Conservation (phyloP, 2,888 invertebrate genomes). For the Dioctria linearis region DNA sequence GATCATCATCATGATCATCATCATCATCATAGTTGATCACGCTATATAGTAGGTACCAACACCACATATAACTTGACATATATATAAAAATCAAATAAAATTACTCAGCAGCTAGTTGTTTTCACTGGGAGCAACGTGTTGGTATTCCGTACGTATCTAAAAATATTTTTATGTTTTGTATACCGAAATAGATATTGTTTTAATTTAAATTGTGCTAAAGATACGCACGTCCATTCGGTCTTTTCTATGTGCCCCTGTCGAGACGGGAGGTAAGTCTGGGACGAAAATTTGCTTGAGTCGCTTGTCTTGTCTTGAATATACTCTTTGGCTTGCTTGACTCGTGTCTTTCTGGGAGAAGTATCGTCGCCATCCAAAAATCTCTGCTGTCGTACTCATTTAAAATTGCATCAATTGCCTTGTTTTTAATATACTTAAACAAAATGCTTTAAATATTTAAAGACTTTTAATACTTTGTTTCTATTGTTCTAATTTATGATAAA, state of each 20-base stretch:
- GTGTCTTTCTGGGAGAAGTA: conserved; percentile 4
- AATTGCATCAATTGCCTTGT: background rate
- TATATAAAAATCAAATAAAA: conserved; percentile 9
- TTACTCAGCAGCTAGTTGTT: background rate
- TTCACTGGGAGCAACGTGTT: conserved; percentile 33
- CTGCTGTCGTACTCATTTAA: background rate
- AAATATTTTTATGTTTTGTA: conserved; percentile 59
- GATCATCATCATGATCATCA: too few relatives aligned
- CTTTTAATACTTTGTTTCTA: background rate
- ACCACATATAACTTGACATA: conserved; percentile 1
- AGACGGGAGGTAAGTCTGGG: conserved; percentile 16
- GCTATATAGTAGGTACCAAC: background rate
- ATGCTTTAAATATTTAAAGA: conserved; percentile 1
- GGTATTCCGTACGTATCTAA: conserved; percentile 56
- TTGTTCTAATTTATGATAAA: too few relatives aligned
- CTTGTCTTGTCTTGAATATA: too few relatives aligned
- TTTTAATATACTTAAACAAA: conserved; percentile 1
- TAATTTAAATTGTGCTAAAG: conserved; percentile 58
- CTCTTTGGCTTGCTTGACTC: background rate
- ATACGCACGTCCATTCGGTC: conserved; percentile 39
- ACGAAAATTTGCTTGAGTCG: background rate
- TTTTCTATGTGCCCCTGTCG: background rate
- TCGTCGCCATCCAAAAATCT: background rate
- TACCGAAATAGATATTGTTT: conserved; percentile 56
- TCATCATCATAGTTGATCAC: too few relatives aligned